Percentiles rank a stretch among this genome's conserved stretches.
phyloP scores from a whole-genome alignment of 1,140 invertebrate species.

The Trichomalopsis sarcophagae region DNA sequence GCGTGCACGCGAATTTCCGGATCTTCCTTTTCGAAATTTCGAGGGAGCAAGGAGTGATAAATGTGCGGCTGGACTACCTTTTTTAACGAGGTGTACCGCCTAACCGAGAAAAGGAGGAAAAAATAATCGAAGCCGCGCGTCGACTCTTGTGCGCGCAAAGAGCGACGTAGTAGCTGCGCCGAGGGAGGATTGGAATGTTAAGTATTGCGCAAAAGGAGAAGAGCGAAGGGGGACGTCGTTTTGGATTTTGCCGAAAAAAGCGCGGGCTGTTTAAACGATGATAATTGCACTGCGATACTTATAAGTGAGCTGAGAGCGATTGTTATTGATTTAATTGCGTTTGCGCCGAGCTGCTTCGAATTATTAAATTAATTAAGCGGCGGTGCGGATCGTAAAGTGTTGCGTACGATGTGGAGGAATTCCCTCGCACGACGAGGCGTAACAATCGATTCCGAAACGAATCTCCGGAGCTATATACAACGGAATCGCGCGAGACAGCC shows the following conservation, averaged over 20 bases:
- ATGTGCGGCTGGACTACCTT: not conserved
- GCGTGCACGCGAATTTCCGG: conserved; percentile 11
- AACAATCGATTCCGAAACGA: conserved; percentile 5
- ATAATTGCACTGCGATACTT: not conserved
- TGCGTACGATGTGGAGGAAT: not conserved
- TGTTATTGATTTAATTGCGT: no score
- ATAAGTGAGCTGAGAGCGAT: no score
- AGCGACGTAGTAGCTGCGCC: not conserved
- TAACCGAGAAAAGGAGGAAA: not conserved
- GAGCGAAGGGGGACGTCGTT: not conserved
- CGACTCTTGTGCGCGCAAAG: not conserved
- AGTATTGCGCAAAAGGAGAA: not conserved
- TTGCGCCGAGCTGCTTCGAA: no score
- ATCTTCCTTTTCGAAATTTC: conserved; percentile 28
- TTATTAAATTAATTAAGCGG: no score
- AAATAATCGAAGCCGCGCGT: not conserved
- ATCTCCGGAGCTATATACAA: not conserved
- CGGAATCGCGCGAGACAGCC: no score
- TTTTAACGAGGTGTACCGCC: not conserved
- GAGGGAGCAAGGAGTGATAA: not conserved
- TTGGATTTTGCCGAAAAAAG: not conserved
- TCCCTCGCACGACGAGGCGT: not conserved
- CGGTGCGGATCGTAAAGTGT: no score
- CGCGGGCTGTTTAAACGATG: not conserved
- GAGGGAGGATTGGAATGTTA: conserved; percentile 21